A percentile compares a stretch with the other conserved stretches of the same genome.
These are phyloP conservation scores for Pachypeltis micranthus DNA, from an alignment of 1,140 invertebrate genomes.

Conservation along the genomic window DNA sequence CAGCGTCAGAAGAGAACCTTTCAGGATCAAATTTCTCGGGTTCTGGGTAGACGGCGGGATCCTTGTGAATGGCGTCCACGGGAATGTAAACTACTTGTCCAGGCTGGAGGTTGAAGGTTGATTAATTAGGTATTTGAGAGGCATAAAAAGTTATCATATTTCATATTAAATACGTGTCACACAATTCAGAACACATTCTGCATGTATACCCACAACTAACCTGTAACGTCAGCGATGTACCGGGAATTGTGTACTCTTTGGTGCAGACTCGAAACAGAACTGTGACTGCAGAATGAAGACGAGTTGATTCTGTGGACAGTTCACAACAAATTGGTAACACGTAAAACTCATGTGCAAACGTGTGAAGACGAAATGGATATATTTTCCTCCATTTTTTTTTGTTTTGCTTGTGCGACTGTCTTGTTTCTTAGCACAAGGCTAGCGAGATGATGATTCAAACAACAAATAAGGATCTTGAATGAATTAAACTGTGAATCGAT, in stretches of 20 bases:
- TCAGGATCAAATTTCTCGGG: constrained; percentile 43
- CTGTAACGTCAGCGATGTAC: constrained; percentile 41
- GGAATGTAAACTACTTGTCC: constrained; percentile 44
- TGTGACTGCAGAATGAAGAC: constrained; percentile 38
- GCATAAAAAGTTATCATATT: constrained; percentile 46
- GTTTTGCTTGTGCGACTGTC: too few species aligned
- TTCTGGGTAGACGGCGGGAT: constrained; percentile 43
- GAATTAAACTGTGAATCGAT: too few species aligned
- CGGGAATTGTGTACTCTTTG: constrained; percentile 39
- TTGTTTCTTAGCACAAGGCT: too few species aligned
- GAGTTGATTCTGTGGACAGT: constrained; percentile 43
- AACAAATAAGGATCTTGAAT: too few species aligned
- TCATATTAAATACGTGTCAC: constrained; percentile 2
- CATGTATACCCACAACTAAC: constrained; percentile 33
- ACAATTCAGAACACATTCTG: constrained; percentile 31
- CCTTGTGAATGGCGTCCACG: constrained; percentile 42
- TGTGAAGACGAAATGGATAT: too few species aligned
- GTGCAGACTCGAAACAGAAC: constrained; percentile 35
- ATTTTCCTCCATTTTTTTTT: too few species aligned
- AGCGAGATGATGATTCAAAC: too few species aligned
- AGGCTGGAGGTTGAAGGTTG: constrained; percentile 37
- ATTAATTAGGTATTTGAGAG: too few species aligned
- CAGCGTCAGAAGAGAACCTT: constrained; percentile 39
- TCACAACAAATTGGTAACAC: not conserved
- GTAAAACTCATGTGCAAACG: too few species aligned